Evolutionary conservation across 2,888 invertebrate species (phyloP), one percentile per base, ranked within the genome.

Genomic region (Spodoptera exigua): DNA sequence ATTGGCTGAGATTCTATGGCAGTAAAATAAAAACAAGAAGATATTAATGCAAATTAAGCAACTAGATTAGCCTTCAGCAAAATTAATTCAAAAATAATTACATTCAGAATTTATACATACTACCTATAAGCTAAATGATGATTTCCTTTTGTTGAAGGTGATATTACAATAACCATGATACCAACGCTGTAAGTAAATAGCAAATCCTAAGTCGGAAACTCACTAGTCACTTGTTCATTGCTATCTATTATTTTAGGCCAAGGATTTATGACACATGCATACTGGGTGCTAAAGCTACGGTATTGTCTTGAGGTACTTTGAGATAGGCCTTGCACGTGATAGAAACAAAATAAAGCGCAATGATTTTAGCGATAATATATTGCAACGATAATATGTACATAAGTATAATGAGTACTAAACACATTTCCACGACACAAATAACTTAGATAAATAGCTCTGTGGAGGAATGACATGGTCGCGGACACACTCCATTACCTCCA

Each of bases 401-500:
- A 27, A 27, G 27, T 4, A n/a, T 7, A 27, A 27, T 27, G 27
- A 27, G 27, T 64, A 52, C 65, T 66, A 69, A 63, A 63, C 60
- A 77, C 61, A 72, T 53, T 32, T 53, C 54, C 43, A 75, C 69
- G 58, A 67, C 70, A 68, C 62, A 71, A 71, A 75, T 63, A 69
- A 61, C 59, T 54, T 62, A 69, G 73, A 64, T 54, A 69, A 78
- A 69, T 62, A 60, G 64, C 62, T 72, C 71, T 74, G 56, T 69
- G 55, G 61, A 65, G 66, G 78, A 76, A 76, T 70, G 72, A 65
- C 59, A 39, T 49, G 54, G 44, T 76, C 70, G 78, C 79, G 76
- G 85, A 80, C 84, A 87, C 88, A 88, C 84, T 87, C 87, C 89
- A 91, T 90, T 90, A 89, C 84, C 76, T 82, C 74, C 79, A 83